These are phyloP conservation scores for Drosophila quinaria DNA, from an alignment of 2,888 invertebrate genomes.

Conservation along the genomic window DNA sequence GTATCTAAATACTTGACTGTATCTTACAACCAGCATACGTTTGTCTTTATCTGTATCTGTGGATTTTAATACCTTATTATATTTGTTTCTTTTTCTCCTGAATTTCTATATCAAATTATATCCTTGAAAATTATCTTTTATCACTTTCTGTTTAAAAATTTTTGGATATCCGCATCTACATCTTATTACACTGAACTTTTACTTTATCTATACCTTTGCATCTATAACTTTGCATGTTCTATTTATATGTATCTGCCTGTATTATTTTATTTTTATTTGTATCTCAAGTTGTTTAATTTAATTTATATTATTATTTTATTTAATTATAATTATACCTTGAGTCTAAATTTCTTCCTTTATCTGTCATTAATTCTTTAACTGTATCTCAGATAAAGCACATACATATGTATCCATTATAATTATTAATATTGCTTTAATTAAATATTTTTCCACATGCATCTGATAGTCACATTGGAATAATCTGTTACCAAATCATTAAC, in stretches of 20 bases:
- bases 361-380: too few relatives aligned
- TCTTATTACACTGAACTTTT: too few relatives aligned
- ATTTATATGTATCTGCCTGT: too few relatives aligned
- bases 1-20: neutral
- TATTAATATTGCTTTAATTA: neutral
- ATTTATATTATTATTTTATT: neutral
- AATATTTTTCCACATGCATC: neutral
- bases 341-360: too few relatives aligned
- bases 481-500: too few relatives aligned
- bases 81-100: neutral
- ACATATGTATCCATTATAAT: neutral
- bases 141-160: neutral
- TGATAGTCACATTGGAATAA: neutral
- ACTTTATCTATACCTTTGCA: too few relatives aligned
- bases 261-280: neutral
- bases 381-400: neutral
- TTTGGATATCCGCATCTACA: neutral
- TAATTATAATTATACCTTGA: neutral
- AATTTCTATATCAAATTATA: too few relatives aligned
- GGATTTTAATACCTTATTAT: neutral
- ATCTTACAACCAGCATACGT: too few relatives aligned
- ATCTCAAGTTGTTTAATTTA: neutral
- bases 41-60: neutral
- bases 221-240: too few relatives aligned
- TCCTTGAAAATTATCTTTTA: too few relatives aligned